Percentiles rank a stretch among this genome's conserved stretches.
Evolutionary conservation across 1,140 invertebrate species (phyloP).

Genomic region (Drosophila teissieri): DNA sequence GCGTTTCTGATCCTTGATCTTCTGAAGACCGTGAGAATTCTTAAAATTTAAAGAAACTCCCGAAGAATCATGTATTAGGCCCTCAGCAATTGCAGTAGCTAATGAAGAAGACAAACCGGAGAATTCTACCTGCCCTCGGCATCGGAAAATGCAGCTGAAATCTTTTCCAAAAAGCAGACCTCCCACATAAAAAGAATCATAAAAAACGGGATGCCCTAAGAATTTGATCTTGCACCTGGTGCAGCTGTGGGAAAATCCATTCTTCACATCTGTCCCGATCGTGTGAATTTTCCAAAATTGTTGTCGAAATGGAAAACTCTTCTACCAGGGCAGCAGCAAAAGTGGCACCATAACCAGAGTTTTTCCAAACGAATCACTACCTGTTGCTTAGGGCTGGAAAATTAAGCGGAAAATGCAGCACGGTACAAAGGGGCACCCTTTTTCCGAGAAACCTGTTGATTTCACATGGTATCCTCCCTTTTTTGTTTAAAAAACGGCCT

Average conservation of each 20-base stretch:
- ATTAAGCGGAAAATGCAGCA: conserved; percentile 22
- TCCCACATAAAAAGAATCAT: conserved; percentile 9
- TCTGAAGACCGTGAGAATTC: conserved; percentile 10
- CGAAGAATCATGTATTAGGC: conserved; percentile 24
- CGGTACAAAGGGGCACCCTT: conserved; percentile 1
- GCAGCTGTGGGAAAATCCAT: conserved; percentile 41
- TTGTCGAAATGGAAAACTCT: conserved; percentile 13
- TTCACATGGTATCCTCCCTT: conserved; percentile 10
- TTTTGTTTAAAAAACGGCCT: conserved; percentile 25
- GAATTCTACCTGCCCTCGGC: conserved; percentile 21
- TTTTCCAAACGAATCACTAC: conserved; percentile 17
- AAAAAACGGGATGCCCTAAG: conserved; percentile 1
- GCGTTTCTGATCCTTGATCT: conserved; percentile 5
- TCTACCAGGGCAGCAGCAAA: conserved; percentile 31
- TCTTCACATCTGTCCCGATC: conserved; percentile 7
- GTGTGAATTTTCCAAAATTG: conserved; percentile 40
- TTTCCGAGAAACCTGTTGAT: conserved; percentile 44
- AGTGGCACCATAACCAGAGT: not conserved
- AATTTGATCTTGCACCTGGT: conserved; percentile 28
- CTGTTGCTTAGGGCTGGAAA: conserved; percentile 30
- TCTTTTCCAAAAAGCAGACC: conserved; percentile 1
- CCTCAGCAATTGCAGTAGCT: conserved; percentile 11
- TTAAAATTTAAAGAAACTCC: not conserved
- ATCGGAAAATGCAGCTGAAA: conserved; percentile 5
- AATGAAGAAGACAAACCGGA: not conserved